Evolutionary conservation across 2,113 vertebrate species (phyloP).

Genomic region (Neopipo cinnamomea): DNA sequence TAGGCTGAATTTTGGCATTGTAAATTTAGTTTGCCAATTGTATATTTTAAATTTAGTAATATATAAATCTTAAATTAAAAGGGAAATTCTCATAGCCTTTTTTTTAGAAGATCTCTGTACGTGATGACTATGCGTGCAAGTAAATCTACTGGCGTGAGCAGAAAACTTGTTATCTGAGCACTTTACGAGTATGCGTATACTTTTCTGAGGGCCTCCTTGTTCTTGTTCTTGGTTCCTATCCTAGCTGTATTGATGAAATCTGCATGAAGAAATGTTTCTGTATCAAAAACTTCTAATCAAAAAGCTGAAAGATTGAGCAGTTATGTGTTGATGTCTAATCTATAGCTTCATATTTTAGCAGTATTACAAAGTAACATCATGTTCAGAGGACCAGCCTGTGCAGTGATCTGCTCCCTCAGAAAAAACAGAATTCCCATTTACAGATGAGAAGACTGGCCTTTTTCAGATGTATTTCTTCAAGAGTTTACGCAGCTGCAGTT

Average conservation of each 20-base stretch:
- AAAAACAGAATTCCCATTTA: not conserved
- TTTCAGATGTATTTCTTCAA: not conserved
- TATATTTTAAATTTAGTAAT: not conserved
- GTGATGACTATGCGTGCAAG: not conserved
- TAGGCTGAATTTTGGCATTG: not conserved
- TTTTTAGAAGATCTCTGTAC: not conserved
- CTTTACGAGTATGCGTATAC: not conserved
- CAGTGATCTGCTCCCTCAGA: not conserved
- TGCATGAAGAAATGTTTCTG: not conserved
- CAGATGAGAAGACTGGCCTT: not conserved
- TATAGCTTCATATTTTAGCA: not conserved
- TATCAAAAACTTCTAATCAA: not conserved
- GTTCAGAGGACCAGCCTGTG: not conserved
- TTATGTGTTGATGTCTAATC: not conserved
- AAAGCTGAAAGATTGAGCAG: not conserved
- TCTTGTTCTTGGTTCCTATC: not conserved
- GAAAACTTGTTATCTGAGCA: not conserved
- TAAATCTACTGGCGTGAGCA: not conserved
- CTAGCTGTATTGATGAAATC: not conserved
- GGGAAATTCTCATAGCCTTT: not conserved
- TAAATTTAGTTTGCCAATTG: not conserved
- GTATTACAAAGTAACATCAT: not conserved
- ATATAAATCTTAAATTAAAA: not conserved
- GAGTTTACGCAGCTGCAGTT: conserved; percentile 15
- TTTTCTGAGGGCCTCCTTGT: not conserved